Conservation (phyloP, 2,797 vertebrate species). For the Psittacula derbiana region DNA sequence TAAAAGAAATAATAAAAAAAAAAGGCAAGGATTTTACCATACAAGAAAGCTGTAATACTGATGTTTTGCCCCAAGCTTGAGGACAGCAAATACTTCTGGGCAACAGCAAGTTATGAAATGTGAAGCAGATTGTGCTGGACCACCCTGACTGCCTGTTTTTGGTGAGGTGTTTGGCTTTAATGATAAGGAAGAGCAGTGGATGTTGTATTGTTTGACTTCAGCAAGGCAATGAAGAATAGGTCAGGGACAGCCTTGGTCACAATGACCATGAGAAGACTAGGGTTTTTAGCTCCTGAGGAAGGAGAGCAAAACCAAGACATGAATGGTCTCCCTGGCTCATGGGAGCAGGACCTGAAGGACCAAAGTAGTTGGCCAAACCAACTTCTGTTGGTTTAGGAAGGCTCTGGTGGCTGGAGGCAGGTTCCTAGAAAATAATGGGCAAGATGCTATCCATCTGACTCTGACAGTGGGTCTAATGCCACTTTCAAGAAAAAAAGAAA, state of each 20-base stretch:
- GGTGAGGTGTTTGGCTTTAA: background rate
- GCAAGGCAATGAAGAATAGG: background rate
- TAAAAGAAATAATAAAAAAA: background rate
- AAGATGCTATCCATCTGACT: background rate
- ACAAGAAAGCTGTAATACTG: background rate
- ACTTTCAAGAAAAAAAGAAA: background rate
- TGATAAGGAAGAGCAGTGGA: background rate
- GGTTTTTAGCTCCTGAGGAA: background rate
- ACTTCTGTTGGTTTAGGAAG: too few species aligned
- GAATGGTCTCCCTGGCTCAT: background rate
- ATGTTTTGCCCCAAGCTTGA: background rate
- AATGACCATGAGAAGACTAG: background rate
- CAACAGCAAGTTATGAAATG: background rate
- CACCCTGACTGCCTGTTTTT: background rate
- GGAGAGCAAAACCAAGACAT: background rate
- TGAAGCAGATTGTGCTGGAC: background rate
- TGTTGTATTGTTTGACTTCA: background rate
- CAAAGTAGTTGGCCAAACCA: too few species aligned
- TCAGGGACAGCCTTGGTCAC: background rate
- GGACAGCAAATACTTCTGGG: background rate
- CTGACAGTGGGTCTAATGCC: background rate
- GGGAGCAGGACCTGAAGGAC: too few species aligned
- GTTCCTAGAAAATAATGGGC: background rate
- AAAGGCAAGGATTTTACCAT: background rate
- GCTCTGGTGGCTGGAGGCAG: background rate